These are phyloP conservation scores for Drosophila arizonae DNA, from an alignment of 1,140 invertebrate species.

Conservation along the genomic window DNA sequence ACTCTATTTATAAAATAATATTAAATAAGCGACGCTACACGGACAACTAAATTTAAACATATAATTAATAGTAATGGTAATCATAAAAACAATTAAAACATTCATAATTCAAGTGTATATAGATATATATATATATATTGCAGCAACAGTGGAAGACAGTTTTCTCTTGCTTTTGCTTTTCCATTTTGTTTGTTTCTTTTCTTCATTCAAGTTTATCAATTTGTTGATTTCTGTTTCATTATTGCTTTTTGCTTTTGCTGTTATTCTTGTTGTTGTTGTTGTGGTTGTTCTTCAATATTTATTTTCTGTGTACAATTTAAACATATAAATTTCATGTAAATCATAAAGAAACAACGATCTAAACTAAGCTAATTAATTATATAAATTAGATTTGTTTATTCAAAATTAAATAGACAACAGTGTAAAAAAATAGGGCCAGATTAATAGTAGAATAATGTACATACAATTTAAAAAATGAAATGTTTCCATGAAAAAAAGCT, in stretches of 20 bases:
- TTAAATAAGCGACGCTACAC: constrained; percentile 45
- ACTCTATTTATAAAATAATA: constrained; percentile 37
- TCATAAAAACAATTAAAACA: constrained; percentile 45
- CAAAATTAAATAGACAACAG: constrained; percentile 75
- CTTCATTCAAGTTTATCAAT: constrained; percentile 12
- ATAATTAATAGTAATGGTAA: constrained; percentile 25
- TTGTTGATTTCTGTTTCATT: constrained; percentile 28
- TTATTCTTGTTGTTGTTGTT: constrained; percentile 31
- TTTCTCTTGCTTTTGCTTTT: constrained; percentile 29
- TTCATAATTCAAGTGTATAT: constrained; percentile 37
- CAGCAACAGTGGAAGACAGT: constrained; percentile 82
- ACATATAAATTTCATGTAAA: background rate
- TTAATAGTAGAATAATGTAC: constrained; percentile 62
- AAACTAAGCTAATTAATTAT: constrained; percentile 52
- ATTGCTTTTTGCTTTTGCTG: constrained; percentile 55
- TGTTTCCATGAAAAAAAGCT: constrained; percentile 28
- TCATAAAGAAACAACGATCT: constrained; percentile 31
- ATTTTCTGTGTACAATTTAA: constrained; percentile 52
- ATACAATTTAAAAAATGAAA: constrained; percentile 69
- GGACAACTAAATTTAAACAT: constrained; percentile 31
- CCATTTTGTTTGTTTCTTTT: constrained; percentile 4
- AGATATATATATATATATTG: constrained; percentile 52
- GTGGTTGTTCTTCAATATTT: constrained; percentile 27
- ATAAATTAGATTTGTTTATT: constrained; percentile 61
- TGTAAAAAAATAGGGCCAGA: constrained; percentile 66